Conservation (phyloP, 30 jellyfish, hydroid and myxozoan species). For the Aurelia sp. region DNA sequence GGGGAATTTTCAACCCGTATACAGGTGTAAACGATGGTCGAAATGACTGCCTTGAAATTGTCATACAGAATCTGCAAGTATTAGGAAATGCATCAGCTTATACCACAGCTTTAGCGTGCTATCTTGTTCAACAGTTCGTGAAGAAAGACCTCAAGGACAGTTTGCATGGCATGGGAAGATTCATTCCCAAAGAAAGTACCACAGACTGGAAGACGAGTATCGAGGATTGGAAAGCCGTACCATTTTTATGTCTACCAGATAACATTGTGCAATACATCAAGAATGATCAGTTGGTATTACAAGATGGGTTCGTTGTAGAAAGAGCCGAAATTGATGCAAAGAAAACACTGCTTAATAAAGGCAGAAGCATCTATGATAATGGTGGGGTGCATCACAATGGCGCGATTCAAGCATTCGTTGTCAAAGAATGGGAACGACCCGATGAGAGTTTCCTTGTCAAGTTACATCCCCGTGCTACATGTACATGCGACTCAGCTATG, state of each 20-base stretch:
- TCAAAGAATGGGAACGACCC: slow-evolving; percentile 55
- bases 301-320: slow-evolving; percentile 71
- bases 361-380: slow-evolving; percentile 53
- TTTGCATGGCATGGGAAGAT: slow-evolving; percentile 66
- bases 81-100: slow-evolving; percentile 66
- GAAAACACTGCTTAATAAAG: slow-evolving; percentile 47
- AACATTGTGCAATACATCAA: slow-evolving; percentile 74
- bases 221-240: slow-evolving; percentile 46
- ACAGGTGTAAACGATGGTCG: slow-evolving; percentile 83
- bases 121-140: slow-evolving; percentile 76
- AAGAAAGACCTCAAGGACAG: slow-evolving; percentile 73
- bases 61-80: slow-evolving; percentile 70
- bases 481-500: slow-evolving; percentile 84
- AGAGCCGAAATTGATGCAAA: slow-evolving; percentile 70
- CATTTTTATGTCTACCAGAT: slow-evolving; percentile 85
- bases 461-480: slow-evolving; percentile 80
- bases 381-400: slow-evolving; percentile 67
- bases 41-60: slow-evolving; percentile 81
- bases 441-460: slow-evolving; percentile 63
- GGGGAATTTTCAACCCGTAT: slow-evolving; percentile 83
- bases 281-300: slow-evolving; percentile 64
- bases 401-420: slow-evolving; percentile 63
- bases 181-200: slow-evolving; percentile 68
- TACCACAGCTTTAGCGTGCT: slow-evolving; percentile 65
- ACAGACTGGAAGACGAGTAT: slow-evolving; percentile 51